Evolutionary conservation across 30 jellyfish, hydroid and myxozoan species (phyloP).

Genomic region (Aurelia sp.): DNA sequence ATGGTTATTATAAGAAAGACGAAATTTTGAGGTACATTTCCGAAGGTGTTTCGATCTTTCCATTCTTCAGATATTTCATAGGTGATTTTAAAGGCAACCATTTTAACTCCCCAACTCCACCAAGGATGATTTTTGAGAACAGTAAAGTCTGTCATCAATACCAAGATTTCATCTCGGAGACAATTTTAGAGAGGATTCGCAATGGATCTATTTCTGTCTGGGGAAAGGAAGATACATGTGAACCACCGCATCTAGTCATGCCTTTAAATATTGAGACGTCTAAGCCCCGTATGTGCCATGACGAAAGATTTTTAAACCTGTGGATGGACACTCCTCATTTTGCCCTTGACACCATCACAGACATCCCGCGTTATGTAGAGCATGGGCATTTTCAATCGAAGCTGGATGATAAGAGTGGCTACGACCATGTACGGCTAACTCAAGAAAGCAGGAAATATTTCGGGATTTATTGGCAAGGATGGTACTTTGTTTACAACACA

Average conservation of each 20-base stretch:
- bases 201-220: conserved; percentile 22
- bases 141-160: background rate
- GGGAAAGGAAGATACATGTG: conserved; percentile 10
- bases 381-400: background rate
- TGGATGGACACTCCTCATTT: background rate
- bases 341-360: conserved; percentile 7
- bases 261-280: conserved; percentile 12
- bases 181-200: background rate
- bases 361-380: conserved; percentile 16
- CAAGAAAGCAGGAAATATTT: too few relatives aligned
- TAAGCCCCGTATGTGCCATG: conserved; percentile 29
- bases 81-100: background rate
- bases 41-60: background rate
- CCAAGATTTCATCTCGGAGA: background rate
- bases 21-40: background rate
- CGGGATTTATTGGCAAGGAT: too few relatives aligned
- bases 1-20: background rate
- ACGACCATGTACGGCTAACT: background rate
- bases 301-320: background rate
- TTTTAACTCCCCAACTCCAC: background rate
- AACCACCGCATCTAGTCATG: conserved; percentile 16
- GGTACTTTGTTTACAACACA: too few relatives aligned
- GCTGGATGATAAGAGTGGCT: background rate
- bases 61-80: background rate
- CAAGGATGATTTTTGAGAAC: background rate